Evolutionary conservation across 2,888 invertebrate species (phyloP).

Genomic region (Cantharis flavilabris): DNA sequence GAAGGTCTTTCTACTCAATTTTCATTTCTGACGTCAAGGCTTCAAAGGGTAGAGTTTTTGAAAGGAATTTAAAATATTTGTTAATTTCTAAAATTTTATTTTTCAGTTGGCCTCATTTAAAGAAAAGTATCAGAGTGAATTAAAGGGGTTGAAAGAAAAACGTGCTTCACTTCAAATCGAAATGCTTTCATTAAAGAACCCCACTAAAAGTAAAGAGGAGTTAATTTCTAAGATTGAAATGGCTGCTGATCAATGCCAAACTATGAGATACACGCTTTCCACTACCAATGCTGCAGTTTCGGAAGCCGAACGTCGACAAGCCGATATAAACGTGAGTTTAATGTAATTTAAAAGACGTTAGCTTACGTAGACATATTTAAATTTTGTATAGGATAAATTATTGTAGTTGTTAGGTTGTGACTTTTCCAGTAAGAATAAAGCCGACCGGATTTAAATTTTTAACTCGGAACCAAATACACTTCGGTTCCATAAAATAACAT

Average conservation of each 20-base stretch:
- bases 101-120: conserved; percentile 14
- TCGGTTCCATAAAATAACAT: no score
- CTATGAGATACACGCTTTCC: conserved; percentile 27
- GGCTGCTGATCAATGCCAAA: conserved; percentile 25
- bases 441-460: not conserved
- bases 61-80: not conserved
- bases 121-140: conserved; percentile 26
- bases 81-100: not conserved
- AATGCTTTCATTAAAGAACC: conserved; percentile 28
- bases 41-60: conserved; percentile 9
- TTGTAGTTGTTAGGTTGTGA: not conserved
- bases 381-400: not conserved
- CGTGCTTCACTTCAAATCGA: conserved; percentile 22
- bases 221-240: conserved; percentile 22
- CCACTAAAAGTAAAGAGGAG: conserved; percentile 29
- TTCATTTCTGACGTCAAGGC: conserved; percentile 1
- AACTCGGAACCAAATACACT: no score
- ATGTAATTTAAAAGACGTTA: not conserved
- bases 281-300: conserved; percentile 34
- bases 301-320: conserved; percentile 32
- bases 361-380: not conserved
- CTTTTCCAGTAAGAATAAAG: not conserved
- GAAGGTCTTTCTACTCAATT: conserved; percentile 9
- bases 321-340: conserved; percentile 33
- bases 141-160: conserved; percentile 26